Conservation (phyloP, 2,113 vertebrate genomes). For the Rhynchomys soricoides region DNA sequence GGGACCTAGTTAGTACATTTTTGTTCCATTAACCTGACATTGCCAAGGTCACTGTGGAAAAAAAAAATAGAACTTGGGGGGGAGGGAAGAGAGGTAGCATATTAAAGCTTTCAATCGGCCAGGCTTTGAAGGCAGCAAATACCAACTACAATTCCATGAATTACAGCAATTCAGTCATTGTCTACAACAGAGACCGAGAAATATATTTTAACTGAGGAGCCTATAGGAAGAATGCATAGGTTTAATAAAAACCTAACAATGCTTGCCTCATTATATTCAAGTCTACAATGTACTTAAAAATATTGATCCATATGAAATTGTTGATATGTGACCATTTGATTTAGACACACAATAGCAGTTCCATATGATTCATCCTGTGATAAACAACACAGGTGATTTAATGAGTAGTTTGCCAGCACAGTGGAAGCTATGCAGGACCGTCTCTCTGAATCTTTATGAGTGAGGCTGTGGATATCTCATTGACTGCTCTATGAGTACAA, state of each 20-base stretch:
- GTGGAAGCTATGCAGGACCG: neutral
- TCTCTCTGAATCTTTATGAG: neutral
- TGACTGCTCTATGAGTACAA: neutral
- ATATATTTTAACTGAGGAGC: neutral
- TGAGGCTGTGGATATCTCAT: neutral
- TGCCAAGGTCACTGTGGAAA: neutral
- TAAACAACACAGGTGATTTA: neutral
- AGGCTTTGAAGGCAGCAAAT: neutral
- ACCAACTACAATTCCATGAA: neutral
- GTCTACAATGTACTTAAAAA: neutral
- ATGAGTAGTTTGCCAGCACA: accelerated
- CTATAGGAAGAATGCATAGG: neutral
- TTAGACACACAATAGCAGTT: neutral
- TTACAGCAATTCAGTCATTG: neutral
- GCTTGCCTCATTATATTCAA: neutral
- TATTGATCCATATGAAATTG: neutral
- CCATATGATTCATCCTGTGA: neutral
- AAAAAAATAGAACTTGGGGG: neutral
- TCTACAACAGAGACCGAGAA: neutral
- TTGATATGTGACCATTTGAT: neutral
- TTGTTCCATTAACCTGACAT: neutral
- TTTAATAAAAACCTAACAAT: neutral
- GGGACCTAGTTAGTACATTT: neutral
- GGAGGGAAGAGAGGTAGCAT: accelerated
- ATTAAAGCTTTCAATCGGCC: neutral